Base-by-base conservation (phyloP, 2,888 invertebrate species). In the Cremastobaeus sp. region DNA sequence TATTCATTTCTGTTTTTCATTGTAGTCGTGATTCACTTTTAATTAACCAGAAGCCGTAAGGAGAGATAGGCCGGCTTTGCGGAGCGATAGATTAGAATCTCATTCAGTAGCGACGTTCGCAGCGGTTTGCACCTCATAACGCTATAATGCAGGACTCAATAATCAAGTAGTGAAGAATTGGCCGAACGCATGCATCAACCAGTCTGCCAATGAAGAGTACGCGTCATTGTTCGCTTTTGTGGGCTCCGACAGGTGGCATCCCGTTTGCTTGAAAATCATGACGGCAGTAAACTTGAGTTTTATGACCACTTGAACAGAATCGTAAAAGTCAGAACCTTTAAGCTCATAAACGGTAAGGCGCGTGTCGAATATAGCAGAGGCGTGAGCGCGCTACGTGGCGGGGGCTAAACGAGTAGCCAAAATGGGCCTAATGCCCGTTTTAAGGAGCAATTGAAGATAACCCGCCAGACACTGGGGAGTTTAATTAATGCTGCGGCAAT, bases 281-380 rank as follows among this genome's bases (percentile, higher is more conserved):
- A 86, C 88, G 89, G 89, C 86, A 87, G 89, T 89, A 88, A 89
- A 89, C 88, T 89, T 85, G 86, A 88, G 89, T 90, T 90, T 90
- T 90, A 90, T 89, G 89, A 89, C 88, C 88, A 89, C 89, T 90
- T 89, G 89, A 89, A 89, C 86, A 86, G 88, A 89, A 88, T 89
- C 89, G 89, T 90, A 90, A 90, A 90, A 88, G 90, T 90, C 90
- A 87, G 86, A 86, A 85, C 85, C 86, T 87, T 84, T 85, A 84
- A 87, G 87, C 86, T 84, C 82, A 82, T 82, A 79, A 81, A 77
- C 79, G 80, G 83, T 83, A 82, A 85, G 87, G 86, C 87, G 87
- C 86, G 87, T 88, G 87, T 85, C 86, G 83, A 83, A 84, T 84
- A 86, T 82, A 82, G 85, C 82, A 83, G 81, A 84, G 84, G 83